Evolutionary conservation across 53 echinoderm and acorn worm genomes (phyloP).

Genomic region (Pentamera pediparva): DNA sequence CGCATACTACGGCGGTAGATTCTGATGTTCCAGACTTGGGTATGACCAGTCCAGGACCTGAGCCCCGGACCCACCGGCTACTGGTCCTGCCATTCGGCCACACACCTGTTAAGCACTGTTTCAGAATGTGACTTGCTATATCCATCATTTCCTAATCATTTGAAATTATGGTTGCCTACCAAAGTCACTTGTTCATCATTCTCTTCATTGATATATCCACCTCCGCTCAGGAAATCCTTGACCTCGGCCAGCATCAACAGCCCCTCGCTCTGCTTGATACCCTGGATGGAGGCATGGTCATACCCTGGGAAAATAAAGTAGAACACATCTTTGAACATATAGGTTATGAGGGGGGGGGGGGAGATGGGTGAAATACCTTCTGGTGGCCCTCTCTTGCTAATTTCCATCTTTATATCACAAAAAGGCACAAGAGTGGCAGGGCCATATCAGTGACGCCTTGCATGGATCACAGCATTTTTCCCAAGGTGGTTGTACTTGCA

Average conservation of each 20-base stretch:
- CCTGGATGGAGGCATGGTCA: conserved; percentile 52
- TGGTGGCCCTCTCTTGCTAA: too few species aligned
- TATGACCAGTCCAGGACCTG: too few species aligned
- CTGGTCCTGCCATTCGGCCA: background rate
- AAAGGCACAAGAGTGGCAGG: background rate
- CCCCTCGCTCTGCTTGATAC: conserved; percentile 68
- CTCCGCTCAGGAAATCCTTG: conserved; percentile 66
- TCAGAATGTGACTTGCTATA: too few species aligned
- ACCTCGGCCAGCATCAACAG: conserved; percentile 82
- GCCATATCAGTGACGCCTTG: background rate
- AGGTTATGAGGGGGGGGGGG: background rate
- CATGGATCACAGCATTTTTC: background rate
- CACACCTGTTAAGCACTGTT: too few species aligned
- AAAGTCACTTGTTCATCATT: conserved; percentile 68
- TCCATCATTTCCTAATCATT: too few species aligned
- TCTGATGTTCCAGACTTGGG: too few species aligned
- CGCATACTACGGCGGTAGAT: too few species aligned
- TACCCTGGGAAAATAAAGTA: conserved; percentile 47
- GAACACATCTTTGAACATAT: background rate
- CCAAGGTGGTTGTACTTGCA: too few species aligned
- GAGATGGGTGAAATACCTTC: background rate
- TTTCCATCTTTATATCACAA: too few species aligned
- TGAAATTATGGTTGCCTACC: conserved; percentile 54
- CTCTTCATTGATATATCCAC: conserved; percentile 70
- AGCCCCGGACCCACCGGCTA: background rate